Conservation (phyloP, 2,888 invertebrate species). For the Drosophila histrio region DNA sequence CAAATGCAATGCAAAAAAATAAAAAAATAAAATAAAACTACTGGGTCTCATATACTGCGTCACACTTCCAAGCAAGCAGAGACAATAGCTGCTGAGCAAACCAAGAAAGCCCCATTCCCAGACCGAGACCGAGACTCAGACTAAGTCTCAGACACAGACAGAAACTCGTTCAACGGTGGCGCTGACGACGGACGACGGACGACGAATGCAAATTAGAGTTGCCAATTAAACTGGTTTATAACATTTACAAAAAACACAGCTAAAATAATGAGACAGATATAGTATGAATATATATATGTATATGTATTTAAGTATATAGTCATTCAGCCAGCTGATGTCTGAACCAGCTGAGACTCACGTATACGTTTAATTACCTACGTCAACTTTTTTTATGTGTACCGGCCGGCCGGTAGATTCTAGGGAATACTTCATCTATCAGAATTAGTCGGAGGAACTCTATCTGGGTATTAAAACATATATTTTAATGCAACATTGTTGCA, state of each 20-base stretch:
- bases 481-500: conserved; percentile 1
- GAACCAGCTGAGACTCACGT: conserved; percentile 62
- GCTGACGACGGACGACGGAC: conserved; percentile 31
- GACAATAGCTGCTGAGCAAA: conserved; percentile 44
- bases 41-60: conserved; percentile 43
- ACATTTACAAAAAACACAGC: conserved; percentile 41
- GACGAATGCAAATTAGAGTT: conserved; percentile 78
- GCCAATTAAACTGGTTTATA: conserved; percentile 71
- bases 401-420: conserved; percentile 49
- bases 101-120: conserved; percentile 41
- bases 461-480: background rate
- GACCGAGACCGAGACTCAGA: background rate
- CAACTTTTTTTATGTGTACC: conserved; percentile 2
- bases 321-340: conserved; percentile 32
- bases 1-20: background rate
- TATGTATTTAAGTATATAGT: background rate
- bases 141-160: conserved; percentile 35
- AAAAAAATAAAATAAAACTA: conserved; percentile 1
- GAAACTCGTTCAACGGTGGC: conserved; percentile 52
- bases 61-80: conserved; percentile 49
- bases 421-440: background rate
- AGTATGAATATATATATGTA: background rate
- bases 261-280: background rate
- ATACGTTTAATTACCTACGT: conserved; percentile 21
- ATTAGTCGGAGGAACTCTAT: conserved; percentile 5